Percentiles rank a stretch among this genome's conserved stretches.
These are phyloP conservation scores for Drosophila nebulosa DNA, from an alignment of 1,140 invertebrate genomes.

Conservation along the genomic window DNA sequence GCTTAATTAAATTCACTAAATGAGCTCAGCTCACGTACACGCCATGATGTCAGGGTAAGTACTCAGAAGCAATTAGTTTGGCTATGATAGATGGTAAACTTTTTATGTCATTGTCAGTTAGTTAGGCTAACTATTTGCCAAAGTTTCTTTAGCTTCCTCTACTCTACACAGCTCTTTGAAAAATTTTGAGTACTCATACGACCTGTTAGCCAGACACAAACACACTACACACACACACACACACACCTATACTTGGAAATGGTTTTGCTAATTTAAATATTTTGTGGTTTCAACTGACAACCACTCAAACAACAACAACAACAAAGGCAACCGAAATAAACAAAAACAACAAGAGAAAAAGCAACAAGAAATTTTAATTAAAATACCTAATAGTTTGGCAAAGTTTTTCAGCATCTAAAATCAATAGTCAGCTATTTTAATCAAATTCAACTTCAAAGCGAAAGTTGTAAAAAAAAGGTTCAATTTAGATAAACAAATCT, in stretches of 20 bases:
- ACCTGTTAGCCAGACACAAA: slow-evolving; percentile 45
- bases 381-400: slow-evolving; percentile 53
- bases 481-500: slow-evolving; percentile 51
- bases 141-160: background rate
- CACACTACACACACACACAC: slow-evolving; percentile 21
- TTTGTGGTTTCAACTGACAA: slow-evolving; percentile 39
- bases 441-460: slow-evolving; percentile 62
- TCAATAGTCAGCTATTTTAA: slow-evolving; percentile 68
- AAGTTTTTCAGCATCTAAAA: slow-evolving; percentile 61
- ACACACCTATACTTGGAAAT: background rate
- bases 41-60: slow-evolving; percentile 11
- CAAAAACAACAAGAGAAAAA: slow-evolving; percentile 13
- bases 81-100: slow-evolving; percentile 40
- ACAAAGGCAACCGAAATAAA: background rate
- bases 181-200: slow-evolving; percentile 26
- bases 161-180: background rate
- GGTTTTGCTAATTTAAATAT: slow-evolving; percentile 68
- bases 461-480: slow-evolving; percentile 42
- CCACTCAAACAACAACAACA: slow-evolving; percentile 4
- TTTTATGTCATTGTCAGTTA: slow-evolving; percentile 4
- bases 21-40: slow-evolving; percentile 50
- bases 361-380: slow-evolving; percentile 59
- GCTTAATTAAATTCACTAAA: slow-evolving; percentile 74
- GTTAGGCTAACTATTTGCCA: slow-evolving; percentile 29
- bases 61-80: slow-evolving; percentile 46